These are phyloP conservation scores for Carollia perspicillata DNA, from an alignment of 2,113 vertebrate genomes.

Conservation along the genomic window DNA sequence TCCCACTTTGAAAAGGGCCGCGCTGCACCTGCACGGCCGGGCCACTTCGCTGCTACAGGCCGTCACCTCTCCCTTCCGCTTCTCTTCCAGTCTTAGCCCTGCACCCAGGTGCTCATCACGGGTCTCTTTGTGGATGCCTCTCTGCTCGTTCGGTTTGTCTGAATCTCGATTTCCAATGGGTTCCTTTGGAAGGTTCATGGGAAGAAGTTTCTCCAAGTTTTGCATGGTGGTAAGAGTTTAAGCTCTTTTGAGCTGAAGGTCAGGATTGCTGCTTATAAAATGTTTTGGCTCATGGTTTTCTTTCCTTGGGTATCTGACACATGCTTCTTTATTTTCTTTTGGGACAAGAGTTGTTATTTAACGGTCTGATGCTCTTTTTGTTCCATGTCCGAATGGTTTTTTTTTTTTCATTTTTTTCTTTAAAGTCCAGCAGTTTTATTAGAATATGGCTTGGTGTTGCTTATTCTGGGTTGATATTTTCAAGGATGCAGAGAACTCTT, in stretches of 20 bases:
- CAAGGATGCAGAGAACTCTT: not conserved
- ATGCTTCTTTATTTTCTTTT: not conserved
- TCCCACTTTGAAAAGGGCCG: not conserved
- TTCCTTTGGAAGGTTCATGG: not conserved
- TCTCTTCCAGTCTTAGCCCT: not conserved
- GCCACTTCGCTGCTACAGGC: not conserved
- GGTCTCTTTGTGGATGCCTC: not conserved
- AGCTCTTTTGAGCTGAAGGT: not conserved
- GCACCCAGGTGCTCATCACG: not conserved
- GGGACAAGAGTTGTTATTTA: not conserved
- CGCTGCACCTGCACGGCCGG: not conserved
- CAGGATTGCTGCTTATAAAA: conserved; percentile 39
- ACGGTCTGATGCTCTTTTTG: not conserved
- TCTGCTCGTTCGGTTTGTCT: not conserved
- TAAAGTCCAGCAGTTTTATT: not conserved
- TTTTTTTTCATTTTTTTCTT: not conserved
- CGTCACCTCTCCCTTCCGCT: not conserved
- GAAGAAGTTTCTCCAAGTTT: not conserved
- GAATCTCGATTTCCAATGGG: not conserved
- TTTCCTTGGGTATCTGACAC: not conserved
- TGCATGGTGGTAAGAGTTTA: not conserved
- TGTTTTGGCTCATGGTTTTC: not conserved
- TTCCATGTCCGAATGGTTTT: not conserved
- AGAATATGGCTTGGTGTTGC: not conserved
- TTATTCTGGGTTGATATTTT: not conserved